Base-by-base conservation (phyloP, 1,140 invertebrate species). In the Hylaeus anthracinus region DNA sequence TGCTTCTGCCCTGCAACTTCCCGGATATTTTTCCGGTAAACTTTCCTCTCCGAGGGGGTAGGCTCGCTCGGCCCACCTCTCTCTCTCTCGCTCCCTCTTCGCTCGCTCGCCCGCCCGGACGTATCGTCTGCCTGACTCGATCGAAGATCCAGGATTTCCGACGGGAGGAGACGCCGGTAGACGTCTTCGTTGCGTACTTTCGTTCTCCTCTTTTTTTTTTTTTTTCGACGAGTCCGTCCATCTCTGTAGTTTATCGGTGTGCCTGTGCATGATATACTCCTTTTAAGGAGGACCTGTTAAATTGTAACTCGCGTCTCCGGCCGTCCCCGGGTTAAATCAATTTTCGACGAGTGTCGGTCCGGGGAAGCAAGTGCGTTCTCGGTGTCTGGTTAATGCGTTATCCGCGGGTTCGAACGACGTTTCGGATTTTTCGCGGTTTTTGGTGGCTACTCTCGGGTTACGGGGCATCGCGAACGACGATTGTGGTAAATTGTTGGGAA, bases 21-120 rank as follows among this genome's bases (percentile, higher is more conserved):
- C 90, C 90, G 90, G 91, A 91, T 92, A 92, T 91, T 90, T 92
- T 90, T 89, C 91, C 91, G 91, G 90, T 90, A 91, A 92, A 90
- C 90, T 91, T 89, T 89, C 84, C 88, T 90, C 88, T 89, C 64
- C 73, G 69, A 67, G 70, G 26, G 43, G 67, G 69, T 72, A 81
- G 64, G 69, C 71, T 63, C 71, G 63, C 60, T 72, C 70, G 81
- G 67, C 75, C 65, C 74, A 26, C 77, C 63, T 72, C 66, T 72
- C 73, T 72, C 73, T 80, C 73, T 56, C 81, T 74, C 77, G 51
- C 41, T 70, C 63, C 64, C 60, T 76, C 70, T 67, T 67, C 71
- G 61, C 81, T 75, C 77, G 76, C 70, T 79, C 66, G 65, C 67
- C 15, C 72, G 73, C 73, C 80, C 84, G 82, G 82, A 86, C 75